A percentile compares a stretch with the other conserved stretches of the same genome.
These are phyloP conservation scores for Amphiura filiformis DNA, from an alignment of 35 echinoderm and acorn worm genomes.

Conservation along the genomic window DNA sequence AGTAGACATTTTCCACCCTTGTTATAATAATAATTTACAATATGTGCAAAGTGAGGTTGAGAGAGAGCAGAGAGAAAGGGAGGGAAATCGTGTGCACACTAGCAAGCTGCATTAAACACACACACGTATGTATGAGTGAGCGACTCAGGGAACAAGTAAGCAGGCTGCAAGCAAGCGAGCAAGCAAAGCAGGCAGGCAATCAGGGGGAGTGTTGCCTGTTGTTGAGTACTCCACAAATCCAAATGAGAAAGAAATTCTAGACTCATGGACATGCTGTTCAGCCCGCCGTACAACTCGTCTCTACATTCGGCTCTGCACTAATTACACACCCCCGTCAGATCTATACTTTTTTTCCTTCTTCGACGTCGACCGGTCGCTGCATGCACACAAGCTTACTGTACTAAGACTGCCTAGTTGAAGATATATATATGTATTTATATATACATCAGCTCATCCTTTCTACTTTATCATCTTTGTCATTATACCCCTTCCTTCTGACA, in stretches of 20 bases:
- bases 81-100: too few relatives aligned
- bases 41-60: slow-evolving; percentile 14
- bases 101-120: too few relatives aligned
- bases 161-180: not conserved
- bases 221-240: not conserved
- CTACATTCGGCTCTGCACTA: not conserved
- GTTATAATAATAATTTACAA: slow-evolving; percentile 16
- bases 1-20: slow-evolving; percentile 3
- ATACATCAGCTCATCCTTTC: too few relatives aligned
- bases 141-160: not conserved
- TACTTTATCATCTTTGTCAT: too few relatives aligned
- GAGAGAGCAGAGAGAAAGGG: not conserved
- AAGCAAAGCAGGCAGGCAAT: not conserved
- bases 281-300: not conserved
- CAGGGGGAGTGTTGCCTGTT: not conserved
- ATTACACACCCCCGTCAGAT: slow-evolving; percentile 5
- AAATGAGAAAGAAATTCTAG: not conserved
- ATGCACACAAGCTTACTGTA: not conserved
- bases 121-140: too few relatives aligned
- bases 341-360: slow-evolving; percentile 12
- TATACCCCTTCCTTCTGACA: too few relatives aligned
- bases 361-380: not conserved
- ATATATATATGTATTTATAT: too few relatives aligned
- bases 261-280: slow-evolving; percentile 13
- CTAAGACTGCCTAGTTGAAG: too few relatives aligned